Evolutionary conservation across 2,113 vertebrate genomes (phyloP).

Genomic region (Lampris megalopsis): DNA sequence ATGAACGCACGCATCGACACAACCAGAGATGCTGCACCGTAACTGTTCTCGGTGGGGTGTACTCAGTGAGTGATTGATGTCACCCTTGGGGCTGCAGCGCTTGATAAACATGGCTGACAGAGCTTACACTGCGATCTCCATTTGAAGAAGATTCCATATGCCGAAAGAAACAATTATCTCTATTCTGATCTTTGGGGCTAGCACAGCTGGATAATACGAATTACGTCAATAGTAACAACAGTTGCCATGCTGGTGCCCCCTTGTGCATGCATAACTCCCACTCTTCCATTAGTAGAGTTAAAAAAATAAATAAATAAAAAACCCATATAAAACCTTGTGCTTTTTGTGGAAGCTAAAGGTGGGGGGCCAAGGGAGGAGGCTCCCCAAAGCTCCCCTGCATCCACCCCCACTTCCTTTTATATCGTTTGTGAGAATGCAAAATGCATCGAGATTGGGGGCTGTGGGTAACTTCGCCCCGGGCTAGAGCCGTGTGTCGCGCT

Average conservation of each 20-base stretch:
- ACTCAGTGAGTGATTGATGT: too few species aligned
- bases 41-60: too few species aligned
- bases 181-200: slow-evolving; percentile 23
- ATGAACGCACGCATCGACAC: background rate
- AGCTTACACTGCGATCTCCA: slow-evolving; percentile 7
- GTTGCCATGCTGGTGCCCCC: slow-evolving; percentile 47
- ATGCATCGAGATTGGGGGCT: slow-evolving; percentile 70
- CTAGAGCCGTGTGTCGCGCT: slow-evolving; percentile 66
- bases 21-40: background rate
- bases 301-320: too few species aligned
- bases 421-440: slow-evolving; percentile 68
- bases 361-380: slow-evolving; percentile 53
- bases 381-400: slow-evolving; percentile 1
- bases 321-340: slow-evolving; percentile 61
- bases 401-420: slow-evolving; percentile 21
- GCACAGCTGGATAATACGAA: slow-evolving; percentile 40
- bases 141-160: slow-evolving; percentile 22
- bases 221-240: slow-evolving; percentile 43
- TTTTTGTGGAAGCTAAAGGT: slow-evolving; percentile 70
- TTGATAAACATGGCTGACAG: background rate
- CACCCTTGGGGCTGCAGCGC: too few species aligned
- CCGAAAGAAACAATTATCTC: slow-evolving; percentile 38
- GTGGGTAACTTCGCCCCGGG: slow-evolving; percentile 69
- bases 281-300: slow-evolving; percentile 67
- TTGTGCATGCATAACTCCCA: slow-evolving; percentile 64